These are phyloP conservation scores for Malurus cyaneus DNA, from an alignment of 2,113 vertebrate genomes.

Conservation along the genomic window DNA sequence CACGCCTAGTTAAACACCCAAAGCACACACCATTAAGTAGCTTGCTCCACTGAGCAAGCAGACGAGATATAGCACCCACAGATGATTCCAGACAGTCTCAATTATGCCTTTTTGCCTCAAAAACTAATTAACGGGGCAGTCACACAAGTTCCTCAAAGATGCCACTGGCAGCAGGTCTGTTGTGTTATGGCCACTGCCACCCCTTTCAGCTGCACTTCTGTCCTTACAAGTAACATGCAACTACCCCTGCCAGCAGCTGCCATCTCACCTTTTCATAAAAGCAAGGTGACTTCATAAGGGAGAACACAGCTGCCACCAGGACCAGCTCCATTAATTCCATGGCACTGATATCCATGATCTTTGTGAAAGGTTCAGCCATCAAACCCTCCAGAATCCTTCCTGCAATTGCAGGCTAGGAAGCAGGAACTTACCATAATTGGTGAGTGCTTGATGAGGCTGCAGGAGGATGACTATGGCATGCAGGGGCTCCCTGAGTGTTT, in stretches of 20 bases:
- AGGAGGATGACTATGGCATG: not conserved
- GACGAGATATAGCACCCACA: not conserved
- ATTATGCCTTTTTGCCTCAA: not conserved
- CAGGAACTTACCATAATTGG: not conserved
- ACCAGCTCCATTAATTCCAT: not conserved
- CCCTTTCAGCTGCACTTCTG: not conserved
- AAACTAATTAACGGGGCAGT: not conserved
- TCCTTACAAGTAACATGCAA: not conserved
- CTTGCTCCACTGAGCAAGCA: not conserved
- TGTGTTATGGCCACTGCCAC: not conserved
- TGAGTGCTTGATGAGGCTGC: not conserved
- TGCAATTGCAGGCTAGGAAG: not conserved
- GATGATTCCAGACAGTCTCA: not conserved
- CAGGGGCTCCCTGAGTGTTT: not conserved
- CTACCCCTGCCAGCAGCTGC: not conserved
- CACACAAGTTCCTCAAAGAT: not conserved
- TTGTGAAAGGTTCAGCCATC: not conserved
- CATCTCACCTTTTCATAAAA: not conserved
- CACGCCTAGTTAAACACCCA: not conserved
- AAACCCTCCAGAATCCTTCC: not conserved
- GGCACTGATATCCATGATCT: not conserved
- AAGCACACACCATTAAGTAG: not conserved
- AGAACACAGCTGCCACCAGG: not conserved
- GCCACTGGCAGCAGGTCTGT: not conserved
- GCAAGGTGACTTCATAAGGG: not conserved